A percentile compares a stretch with the other conserved stretches of the same genome.
Evolutionary conservation across 2,888 invertebrate genomes (phyloP).

Genomic region (Hemithea aestivaria): DNA sequence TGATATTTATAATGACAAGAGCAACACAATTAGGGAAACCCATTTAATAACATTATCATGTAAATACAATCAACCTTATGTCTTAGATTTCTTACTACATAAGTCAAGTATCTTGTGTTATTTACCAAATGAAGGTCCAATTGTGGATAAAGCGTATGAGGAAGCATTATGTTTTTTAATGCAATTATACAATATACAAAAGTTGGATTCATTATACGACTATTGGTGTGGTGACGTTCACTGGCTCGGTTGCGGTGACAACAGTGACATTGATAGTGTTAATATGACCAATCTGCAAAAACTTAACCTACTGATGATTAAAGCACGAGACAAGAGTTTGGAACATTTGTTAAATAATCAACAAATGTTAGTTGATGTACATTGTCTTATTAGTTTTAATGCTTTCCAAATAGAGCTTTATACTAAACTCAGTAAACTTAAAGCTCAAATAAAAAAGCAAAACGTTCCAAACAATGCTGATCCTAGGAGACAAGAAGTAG

Average conservation of each 20-base stretch:
- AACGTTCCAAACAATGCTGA: not conserved
- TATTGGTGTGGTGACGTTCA: slow-evolving; percentile 20
- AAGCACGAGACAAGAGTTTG: not conserved
- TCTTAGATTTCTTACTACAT: slow-evolving; percentile 6
- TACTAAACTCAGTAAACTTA: not conserved
- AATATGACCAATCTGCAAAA: slow-evolving; percentile 3
- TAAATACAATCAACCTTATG: slow-evolving; percentile 1
- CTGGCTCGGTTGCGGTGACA: slow-evolving; percentile 6
- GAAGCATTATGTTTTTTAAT: slow-evolving; percentile 16
- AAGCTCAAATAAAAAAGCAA: not conserved
- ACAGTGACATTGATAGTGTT: not conserved
- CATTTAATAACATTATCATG: slow-evolving; percentile 21
- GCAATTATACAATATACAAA: not conserved
- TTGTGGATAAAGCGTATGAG: slow-evolving; percentile 2
- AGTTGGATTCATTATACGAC: slow-evolving; percentile 22
- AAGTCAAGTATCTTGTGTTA: slow-evolving; percentile 16
- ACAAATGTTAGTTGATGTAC: slow-evolving; percentile 1
- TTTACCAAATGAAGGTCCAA: slow-evolving; percentile 3
- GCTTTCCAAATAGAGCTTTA: slow-evolving; percentile 8
- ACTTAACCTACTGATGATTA: not conserved
- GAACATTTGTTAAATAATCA: not conserved
- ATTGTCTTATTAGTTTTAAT: slow-evolving; percentile 4
- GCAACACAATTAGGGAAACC: slow-evolving; percentile 5
- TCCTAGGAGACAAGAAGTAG: slow-evolving; percentile 1
- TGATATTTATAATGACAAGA: slow-evolving; percentile 1